Percentiles rank a stretch among this genome's conserved stretches.
These are phyloP conservation scores for Bombus waltoni DNA, from an alignment of 1,140 invertebrate species.

Conservation along the genomic window DNA sequence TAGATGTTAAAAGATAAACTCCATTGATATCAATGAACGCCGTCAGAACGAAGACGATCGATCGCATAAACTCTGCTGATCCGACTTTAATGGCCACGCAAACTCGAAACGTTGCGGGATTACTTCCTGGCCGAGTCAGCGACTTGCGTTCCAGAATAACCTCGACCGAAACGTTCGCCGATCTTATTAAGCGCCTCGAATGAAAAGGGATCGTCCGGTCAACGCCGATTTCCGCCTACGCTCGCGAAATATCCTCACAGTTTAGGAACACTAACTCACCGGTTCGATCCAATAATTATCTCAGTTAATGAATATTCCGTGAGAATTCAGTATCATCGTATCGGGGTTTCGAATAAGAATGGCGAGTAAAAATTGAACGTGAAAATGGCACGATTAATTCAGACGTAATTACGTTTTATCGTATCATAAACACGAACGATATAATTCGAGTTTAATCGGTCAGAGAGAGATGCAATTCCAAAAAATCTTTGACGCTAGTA, in stretches of 20 bases:
- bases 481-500: too few species aligned
- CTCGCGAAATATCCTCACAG: neutral
- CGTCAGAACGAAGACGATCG: neutral
- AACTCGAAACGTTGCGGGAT: slow-evolving; percentile 54
- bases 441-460: too few species aligned
- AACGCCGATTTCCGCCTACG: neutral
- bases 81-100: slow-evolving; percentile 50
- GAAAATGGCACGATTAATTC: neutral
- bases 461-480: too few species aligned
- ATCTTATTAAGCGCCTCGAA: slow-evolving; percentile 49
- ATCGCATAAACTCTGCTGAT: slow-evolving; percentile 53
- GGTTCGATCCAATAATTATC: neutral
- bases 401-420: neutral
- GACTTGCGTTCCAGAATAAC: slow-evolving; percentile 47
- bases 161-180: slow-evolving; percentile 35
- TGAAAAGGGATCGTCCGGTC: neutral
- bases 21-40: slow-evolving; percentile 21
- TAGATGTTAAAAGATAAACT: neutral
- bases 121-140: slow-evolving; percentile 45
- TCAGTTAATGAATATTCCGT: neutral
- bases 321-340: neutral
- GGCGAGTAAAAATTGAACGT: too few species aligned
- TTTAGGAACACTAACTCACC: neutral
- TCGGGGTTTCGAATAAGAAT: neutral
- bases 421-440: too few species aligned